Evolutionary conservation across 2,888 invertebrate species (phyloP), one percentile per base, ranked within the genome.

Genomic region (Hypomecis punctinalis): DNA sequence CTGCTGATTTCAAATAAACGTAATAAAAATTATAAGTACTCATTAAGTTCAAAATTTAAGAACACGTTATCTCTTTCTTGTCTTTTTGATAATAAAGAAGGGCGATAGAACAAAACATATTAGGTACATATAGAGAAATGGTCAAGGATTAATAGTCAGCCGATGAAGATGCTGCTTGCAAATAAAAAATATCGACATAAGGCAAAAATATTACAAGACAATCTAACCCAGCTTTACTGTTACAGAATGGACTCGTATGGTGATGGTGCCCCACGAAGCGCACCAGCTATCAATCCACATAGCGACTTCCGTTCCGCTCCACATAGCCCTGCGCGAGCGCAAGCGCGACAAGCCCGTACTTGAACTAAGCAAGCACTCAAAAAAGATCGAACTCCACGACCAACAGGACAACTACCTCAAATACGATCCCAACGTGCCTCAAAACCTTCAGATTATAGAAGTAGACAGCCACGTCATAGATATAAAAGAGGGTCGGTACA

Each of bases 371-470:
- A 88, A 90, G 65, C 86, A 86, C 68, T 84, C 86, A 1, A 86
- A 80, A 23, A 83, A 83, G 63, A 72, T 86, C 8, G 84, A 65
- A 13, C 37, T 59, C 8, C 61, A 85, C 46, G 77, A 83, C 52
- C 81, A 82, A 61, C 84, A 87, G 61, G 79, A 85, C 72, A 86
- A 86, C 66, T 91, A 92, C 69, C 80, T 91, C 69, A 91, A 90
- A 75, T 92, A 92, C 74, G 91, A 92, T 45, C 88, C 89, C 0
- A 87, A 82, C 55, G 88, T 89, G 35, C 92, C 92, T 0, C 90
- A 91, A 71, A 93, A 91, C 64, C 72, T 92, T n/a, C 90, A 89
- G 68, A 91, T 93, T 35, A 79, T 92, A 42, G 89, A 92, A 71
- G 85, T 92, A 10, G 88, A 91, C 67, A 90, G 82, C 67, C 86